A percentile compares a stretch with the other conserved stretches of the same genome.
Evolutionary conservation across 2,113 vertebrate genomes (phyloP).

Genomic region (Tachuris rubrigastra): DNA sequence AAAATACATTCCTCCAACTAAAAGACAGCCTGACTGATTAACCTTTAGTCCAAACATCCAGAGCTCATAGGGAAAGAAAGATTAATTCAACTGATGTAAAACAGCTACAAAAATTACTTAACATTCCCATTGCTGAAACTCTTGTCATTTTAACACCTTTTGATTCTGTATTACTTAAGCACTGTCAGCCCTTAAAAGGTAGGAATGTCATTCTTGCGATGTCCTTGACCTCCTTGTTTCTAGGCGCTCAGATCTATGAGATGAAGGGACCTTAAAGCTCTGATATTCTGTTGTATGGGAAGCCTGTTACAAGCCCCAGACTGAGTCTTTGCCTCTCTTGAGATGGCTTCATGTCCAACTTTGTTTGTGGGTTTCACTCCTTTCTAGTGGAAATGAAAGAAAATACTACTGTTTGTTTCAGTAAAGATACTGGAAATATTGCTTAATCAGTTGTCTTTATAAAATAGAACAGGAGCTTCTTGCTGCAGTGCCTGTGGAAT

Average conservation of each 20-base stretch:
- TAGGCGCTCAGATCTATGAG: neutral
- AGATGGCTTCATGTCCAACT: neutral
- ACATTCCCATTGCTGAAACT: neutral
- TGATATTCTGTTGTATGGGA: neutral
- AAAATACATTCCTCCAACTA: conserved; percentile 16
- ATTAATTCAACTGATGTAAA: conserved; percentile 32
- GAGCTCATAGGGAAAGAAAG: neutral
- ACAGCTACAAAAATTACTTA: neutral
- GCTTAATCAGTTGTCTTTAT: neutral
- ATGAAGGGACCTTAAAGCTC: neutral
- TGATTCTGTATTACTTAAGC: neutral
- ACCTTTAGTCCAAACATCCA: neutral
- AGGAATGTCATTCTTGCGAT: neutral
- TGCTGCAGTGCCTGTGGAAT: neutral
- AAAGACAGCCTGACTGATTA: conserved; percentile 21
- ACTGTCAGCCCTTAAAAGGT: neutral
- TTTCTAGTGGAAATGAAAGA: neutral
- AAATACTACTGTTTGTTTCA: neutral
- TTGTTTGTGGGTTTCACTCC: neutral
- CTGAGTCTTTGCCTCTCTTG: neutral
- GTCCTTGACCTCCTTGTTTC: neutral
- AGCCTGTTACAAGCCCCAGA: neutral
- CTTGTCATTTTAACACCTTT: neutral
- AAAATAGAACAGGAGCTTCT: neutral
- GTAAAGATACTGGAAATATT: neutral